A percentile compares a stretch with the other conserved stretches of the same genome.
phyloP scores from a whole-genome alignment of 1,140 invertebrate species.

The Whitmania pigra region DNA sequence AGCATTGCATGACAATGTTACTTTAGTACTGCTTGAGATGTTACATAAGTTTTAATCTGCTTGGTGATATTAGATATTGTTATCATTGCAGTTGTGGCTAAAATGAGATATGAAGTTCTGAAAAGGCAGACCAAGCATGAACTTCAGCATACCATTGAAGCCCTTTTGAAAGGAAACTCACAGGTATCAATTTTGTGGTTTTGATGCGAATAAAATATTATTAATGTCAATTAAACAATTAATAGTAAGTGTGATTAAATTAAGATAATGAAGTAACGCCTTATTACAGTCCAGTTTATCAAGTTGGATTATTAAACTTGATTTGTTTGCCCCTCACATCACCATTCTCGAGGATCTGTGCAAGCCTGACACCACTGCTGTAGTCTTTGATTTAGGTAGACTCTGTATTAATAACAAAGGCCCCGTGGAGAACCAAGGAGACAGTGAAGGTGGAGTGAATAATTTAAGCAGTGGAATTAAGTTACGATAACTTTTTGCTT shows the following conservation, averaged over 20 bases:
- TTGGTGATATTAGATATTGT: background rate
- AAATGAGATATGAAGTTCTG: slow-evolving; percentile 52
- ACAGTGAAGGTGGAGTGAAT: too few relatives aligned
- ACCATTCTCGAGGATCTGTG: slow-evolving; percentile 65
- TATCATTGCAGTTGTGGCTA: slow-evolving; percentile 29
- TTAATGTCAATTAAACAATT: too few relatives aligned
- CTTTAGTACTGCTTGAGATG: slow-evolving; percentile 10
- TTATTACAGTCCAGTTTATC: slow-evolving; percentile 49
- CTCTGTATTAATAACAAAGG: slow-evolving; percentile 27
- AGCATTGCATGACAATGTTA: background rate
- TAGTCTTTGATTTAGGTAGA: slow-evolving; percentile 47
- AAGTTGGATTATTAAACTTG: slow-evolving; percentile 72
- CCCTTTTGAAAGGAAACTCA: slow-evolving; percentile 57
- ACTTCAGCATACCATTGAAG: slow-evolving; percentile 70
- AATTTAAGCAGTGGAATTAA: too few relatives aligned
- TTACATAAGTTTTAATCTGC: background rate
- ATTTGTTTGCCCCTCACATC: slow-evolving; percentile 83
- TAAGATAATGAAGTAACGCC: too few relatives aligned
- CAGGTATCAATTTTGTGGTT: slow-evolving; percentile 18
- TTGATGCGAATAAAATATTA: too few relatives aligned
- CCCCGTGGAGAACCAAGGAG: background rate
- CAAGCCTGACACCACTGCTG: slow-evolving; percentile 62
- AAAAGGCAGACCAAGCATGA: slow-evolving; percentile 63
- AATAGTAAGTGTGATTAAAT: too few relatives aligned
- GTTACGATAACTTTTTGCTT: too few relatives aligned